Conservation (phyloP, 2,113 vertebrate genomes). For the Cochlearius cochlearius region DNA sequence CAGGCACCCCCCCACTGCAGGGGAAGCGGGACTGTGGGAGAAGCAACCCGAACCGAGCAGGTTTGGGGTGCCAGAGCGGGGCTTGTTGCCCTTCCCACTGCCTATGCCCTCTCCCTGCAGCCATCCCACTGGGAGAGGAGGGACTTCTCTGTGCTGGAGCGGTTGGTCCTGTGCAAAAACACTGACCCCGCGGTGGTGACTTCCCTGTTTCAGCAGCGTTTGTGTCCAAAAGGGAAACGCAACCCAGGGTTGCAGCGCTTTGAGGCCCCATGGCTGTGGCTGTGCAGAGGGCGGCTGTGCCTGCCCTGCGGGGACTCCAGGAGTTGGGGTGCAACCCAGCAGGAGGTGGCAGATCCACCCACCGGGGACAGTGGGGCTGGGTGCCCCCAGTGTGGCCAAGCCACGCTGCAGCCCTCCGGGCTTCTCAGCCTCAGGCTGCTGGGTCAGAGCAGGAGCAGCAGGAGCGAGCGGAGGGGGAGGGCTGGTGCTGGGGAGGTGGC, state of each 20-base stretch:
- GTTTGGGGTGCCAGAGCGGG: accelerated
- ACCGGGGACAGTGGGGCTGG: neutral
- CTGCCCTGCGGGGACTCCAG: neutral
- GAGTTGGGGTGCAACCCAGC: accelerated
- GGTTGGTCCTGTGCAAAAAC: neutral
- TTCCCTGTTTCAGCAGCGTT: neutral
- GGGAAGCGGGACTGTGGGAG: accelerated
- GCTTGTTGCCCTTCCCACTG: neutral
- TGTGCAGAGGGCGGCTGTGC: accelerated
- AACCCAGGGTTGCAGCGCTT: neutral
- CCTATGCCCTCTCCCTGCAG: accelerated
- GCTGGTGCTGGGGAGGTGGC: neutral
- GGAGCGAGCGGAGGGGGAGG: neutral
- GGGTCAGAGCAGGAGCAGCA: neutral
- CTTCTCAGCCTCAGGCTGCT: neutral
- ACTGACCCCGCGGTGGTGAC: neutral
- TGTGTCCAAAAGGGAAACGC: neutral
- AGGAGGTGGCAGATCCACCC: neutral
- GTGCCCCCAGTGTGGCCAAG: neutral
- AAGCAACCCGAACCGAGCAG: accelerated
- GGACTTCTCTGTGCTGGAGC: neutral
- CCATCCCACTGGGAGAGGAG: accelerated
- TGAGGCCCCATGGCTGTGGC: neutral
- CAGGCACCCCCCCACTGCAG: neutral
- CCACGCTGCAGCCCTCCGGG: neutral